Evolutionary conservation across 2,113 vertebrate species (phyloP).

Genomic region (Corydoras maculifer): DNA sequence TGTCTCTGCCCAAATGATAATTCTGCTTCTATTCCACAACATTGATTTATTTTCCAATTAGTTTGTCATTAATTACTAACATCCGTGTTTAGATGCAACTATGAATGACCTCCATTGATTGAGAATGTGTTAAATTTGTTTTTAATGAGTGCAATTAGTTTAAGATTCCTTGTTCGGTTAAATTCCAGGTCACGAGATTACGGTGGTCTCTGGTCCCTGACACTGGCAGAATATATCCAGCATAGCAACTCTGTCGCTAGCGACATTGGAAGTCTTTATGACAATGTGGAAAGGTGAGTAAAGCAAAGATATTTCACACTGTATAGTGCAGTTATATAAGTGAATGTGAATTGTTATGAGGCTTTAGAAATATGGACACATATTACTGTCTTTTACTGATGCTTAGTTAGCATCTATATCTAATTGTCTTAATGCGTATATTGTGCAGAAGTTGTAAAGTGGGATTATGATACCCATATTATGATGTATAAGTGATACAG

Average conservation of each 20-base stretch:
- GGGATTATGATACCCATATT: too few species aligned
- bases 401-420: too few species aligned
- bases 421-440: too few species aligned
- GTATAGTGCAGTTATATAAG: too few species aligned
- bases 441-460: too few species aligned
- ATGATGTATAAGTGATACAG: too few species aligned
- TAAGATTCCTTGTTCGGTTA: neutral
- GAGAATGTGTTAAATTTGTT: slow-evolving; percentile 18
- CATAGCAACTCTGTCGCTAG: slow-evolving; percentile 48
- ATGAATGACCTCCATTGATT: slow-evolving; percentile 16
- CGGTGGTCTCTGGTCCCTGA: slow-evolving; percentile 86
- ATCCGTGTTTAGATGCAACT: slow-evolving; percentile 31
- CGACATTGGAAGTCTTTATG: slow-evolving; percentile 67
- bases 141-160: slow-evolving; percentile 27
- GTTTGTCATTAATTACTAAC: slow-evolving; percentile 31
- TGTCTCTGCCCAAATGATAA: slow-evolving; percentile 13
- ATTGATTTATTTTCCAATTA: slow-evolving; percentile 34
- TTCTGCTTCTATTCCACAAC: slow-evolving; percentile 8
- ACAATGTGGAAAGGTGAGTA: slow-evolving; percentile 72
- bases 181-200: slow-evolving; percentile 70
- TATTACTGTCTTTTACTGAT: too few species aligned
- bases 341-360: too few species aligned
- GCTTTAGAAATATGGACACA: too few species aligned
- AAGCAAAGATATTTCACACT: neutral
- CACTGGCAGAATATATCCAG: slow-evolving; percentile 71